phyloP scores from a whole-genome alignment of 2,113 vertebrate species.

The Colossoma macropomum region DNA sequence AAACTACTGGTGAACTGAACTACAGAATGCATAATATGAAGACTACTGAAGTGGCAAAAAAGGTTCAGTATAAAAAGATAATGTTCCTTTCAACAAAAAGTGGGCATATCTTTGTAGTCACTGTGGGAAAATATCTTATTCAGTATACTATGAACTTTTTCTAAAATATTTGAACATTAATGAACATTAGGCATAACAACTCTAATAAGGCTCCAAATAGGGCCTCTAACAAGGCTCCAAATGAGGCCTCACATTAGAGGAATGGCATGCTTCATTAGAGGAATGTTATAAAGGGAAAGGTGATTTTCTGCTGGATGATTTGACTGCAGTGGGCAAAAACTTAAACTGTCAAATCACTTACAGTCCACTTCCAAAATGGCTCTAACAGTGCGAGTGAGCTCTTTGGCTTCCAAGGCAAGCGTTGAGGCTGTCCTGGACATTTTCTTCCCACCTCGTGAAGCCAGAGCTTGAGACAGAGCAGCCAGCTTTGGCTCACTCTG shows the following conservation, averaged over 20 bases:
- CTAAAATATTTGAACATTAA: background rate
- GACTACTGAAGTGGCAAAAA: no score
- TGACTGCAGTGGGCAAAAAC: background rate
- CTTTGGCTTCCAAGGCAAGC: conserved; percentile 85
- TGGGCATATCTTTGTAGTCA: background rate
- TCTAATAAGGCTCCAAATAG: no score
- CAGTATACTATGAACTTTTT: background rate
- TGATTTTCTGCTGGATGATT: background rate
- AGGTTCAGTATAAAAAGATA: no score
- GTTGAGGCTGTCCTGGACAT: conserved; percentile 70
- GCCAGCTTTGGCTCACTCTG: conserved; percentile 69
- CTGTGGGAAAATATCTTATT: background rate
- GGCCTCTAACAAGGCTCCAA: background rate
- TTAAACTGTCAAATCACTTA: conserved; percentile 76
- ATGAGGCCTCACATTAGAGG: background rate
- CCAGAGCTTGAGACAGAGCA: conserved; percentile 63
- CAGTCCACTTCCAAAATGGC: conserved; percentile 86
- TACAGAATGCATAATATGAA: background rate
- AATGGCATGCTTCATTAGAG: background rate
- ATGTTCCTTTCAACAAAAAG: background rate
- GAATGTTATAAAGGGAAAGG: background rate
- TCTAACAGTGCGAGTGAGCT: conserved; percentile 83
- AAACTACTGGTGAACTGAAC: background rate
- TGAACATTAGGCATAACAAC: no score
- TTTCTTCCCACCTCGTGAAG: conserved; percentile 71